These are phyloP conservation scores for Gallinago undulata DNA, from an alignment of 2,113 vertebrate species.

Conservation along the genomic window DNA sequence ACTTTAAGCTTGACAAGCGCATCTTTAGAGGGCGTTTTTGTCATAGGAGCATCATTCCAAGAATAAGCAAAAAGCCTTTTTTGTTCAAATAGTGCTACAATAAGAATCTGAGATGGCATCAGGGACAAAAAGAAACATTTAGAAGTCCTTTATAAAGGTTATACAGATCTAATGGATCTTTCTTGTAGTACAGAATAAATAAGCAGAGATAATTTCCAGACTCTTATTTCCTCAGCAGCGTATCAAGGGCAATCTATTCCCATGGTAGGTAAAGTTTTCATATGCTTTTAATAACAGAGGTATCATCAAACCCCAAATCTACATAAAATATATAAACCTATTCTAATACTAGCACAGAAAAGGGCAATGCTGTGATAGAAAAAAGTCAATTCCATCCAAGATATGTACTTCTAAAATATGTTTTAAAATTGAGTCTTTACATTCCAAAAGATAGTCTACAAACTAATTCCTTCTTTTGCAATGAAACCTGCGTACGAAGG, in stretches of 20 bases:
- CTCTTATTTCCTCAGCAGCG: not conserved
- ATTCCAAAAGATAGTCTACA: not conserved
- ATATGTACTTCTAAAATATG: not conserved
- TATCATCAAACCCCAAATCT: not conserved
- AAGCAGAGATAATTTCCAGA: not conserved
- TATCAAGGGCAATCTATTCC: not conserved
- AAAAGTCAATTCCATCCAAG: not conserved
- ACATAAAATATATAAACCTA: not conserved
- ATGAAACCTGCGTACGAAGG: not conserved
- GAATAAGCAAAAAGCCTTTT: not conserved
- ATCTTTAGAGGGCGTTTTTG: not conserved
- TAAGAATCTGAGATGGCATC: not conserved
- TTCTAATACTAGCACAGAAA: not conserved
- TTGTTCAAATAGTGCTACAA: not conserved
- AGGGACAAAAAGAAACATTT: not conserved
- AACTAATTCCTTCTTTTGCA: not conserved
- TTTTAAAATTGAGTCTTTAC: not conserved
- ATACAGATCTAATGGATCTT: not conserved
- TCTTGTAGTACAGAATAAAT: not conserved
- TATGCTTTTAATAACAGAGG: not conserved
- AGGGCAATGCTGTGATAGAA: not conserved
- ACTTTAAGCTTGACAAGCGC: not conserved
- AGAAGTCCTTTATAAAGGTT: not conserved
- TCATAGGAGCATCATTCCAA: not conserved
- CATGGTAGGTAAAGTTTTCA: not conserved